These are phyloP conservation scores for Aphidius colemani DNA, from an alignment of 2,888 invertebrate genomes.

Conservation along the genomic window DNA sequence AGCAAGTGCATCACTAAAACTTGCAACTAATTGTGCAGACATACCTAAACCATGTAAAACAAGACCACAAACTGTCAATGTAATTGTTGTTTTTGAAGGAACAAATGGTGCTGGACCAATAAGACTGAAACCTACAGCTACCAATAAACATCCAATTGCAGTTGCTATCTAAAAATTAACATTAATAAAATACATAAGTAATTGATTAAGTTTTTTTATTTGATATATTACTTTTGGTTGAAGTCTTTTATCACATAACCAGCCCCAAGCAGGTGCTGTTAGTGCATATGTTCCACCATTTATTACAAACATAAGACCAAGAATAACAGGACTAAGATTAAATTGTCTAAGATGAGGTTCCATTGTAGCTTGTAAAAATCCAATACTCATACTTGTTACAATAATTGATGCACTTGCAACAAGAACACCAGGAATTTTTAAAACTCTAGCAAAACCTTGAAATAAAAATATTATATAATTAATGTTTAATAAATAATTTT, in stretches of 20 bases:
- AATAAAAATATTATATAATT: not conserved
- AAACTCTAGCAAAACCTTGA: constrained; percentile 68
- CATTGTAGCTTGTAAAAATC: constrained; percentile 86
- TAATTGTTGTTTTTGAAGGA: constrained; percentile 67
- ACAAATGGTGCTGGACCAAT: constrained; percentile 83
- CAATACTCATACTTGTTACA: constrained; percentile 80
- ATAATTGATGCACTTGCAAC: constrained; percentile 74
- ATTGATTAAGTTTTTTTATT: not conserved
- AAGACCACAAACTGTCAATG: constrained; percentile 73
- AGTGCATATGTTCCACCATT: constrained; percentile 81
- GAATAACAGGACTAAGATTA: constrained; percentile 69
- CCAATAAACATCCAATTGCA: constrained; percentile 69
- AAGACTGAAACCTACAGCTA: constrained; percentile 72
- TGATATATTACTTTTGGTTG: constrained; percentile 65
- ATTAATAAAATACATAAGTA: not conserved
- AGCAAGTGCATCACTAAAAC: constrained; percentile 81
- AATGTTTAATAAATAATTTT: constrained; percentile 1
- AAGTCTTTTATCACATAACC: constrained; percentile 73
- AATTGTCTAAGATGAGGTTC: constrained; percentile 85
- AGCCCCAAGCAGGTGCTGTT: constrained; percentile 80
- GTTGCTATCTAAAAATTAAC: constrained; percentile 63
- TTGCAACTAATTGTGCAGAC: constrained; percentile 82
- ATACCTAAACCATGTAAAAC: constrained; percentile 82
- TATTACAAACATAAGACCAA: constrained; percentile 83
- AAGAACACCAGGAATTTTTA: constrained; percentile 76